A percentile compares a stretch with the other conserved stretches of the same genome.
Evolutionary conservation across 2,113 vertebrate genomes (phyloP).

Genomic region (Corythaixoides concolor): DNA sequence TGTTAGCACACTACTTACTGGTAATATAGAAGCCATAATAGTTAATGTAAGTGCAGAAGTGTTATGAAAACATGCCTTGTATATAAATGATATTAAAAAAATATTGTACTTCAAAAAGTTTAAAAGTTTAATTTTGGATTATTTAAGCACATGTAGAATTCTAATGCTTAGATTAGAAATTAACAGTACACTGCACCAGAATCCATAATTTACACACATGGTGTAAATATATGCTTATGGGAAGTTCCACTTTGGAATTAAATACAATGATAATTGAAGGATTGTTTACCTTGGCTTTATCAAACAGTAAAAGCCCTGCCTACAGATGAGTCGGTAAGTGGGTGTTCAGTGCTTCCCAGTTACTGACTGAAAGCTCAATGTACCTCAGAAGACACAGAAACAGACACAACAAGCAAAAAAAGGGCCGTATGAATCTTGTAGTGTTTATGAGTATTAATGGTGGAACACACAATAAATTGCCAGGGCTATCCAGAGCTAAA

Average conservation of each 20-base stretch:
- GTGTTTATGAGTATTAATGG: background rate
- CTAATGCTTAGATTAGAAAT: background rate
- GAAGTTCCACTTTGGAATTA: background rate
- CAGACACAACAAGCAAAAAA: constrained; percentile 9
- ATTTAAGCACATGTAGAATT: background rate
- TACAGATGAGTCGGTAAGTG: background rate
- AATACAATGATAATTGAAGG: background rate
- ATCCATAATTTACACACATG: background rate
- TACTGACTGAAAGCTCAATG: background rate
- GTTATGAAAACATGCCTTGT: background rate
- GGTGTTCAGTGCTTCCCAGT: background rate
- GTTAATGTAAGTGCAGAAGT: background rate
- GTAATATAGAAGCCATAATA: background rate
- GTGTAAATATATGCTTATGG: background rate
- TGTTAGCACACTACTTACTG: background rate
- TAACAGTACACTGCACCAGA: background rate
- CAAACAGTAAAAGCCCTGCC: background rate
- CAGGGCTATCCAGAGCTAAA: constrained; percentile 37
- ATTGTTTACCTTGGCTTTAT: background rate
- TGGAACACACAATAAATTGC: constrained; percentile 28
- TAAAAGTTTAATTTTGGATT: background rate
- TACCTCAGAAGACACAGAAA: constrained; percentile 20
- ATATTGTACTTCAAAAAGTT: background rate
- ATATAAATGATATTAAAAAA: background rate
- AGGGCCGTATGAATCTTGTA: background rate